Base-by-base conservation (phyloP, 2,888 invertebrate genomes). In the Peribatodes rhomboidaria region DNA sequence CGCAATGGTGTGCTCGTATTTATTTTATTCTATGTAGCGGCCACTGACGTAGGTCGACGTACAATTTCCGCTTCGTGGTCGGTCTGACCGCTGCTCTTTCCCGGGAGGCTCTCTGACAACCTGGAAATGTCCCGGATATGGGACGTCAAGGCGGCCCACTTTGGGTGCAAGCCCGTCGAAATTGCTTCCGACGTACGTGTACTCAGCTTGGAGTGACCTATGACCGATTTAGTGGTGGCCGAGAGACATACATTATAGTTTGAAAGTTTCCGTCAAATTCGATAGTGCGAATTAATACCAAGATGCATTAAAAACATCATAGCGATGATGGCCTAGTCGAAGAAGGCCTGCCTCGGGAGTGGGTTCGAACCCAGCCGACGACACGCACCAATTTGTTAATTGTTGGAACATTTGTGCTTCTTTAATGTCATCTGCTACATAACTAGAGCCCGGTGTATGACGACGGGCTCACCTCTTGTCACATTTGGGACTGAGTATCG, bases 111-210 rank as follows among this genome's bases (percentile, higher is more conserved):
- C 77, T 73, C 86, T 86, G 87, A 86, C 86, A 87, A 86, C 86
- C 85, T 89, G 89, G 82, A 85, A 85, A 83, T 83, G 83, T 81
- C 54, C 84, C 88, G 91, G 91, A 92, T 90, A 92, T 92, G 87
- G 86, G 84, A 87, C 83, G 89, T 89, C 90, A 86, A 82, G 80
- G 76, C 83, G 72, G 81, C 78, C 82, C 85, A 86, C 87, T 86
- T 86, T 85, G 76, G 80, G 78, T 76, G 72, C 74, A 77, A 71
- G 77, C 77, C 79, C 74, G 75, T 78, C 79, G 76, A 85, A 88
- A 91, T 90, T 89, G 85, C 83, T 91, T 90, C 90, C 89, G 87
- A 75, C 72, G 74, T 75, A 73, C 74, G 65, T 57, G 67, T 35
- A 31, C 52, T 31, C 46, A 31, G 14, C 41, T 10, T 49, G 14